Evolutionary conservation across 2,113 vertebrate species (phyloP).

Genomic region (Syrrhaptes paradoxus): DNA sequence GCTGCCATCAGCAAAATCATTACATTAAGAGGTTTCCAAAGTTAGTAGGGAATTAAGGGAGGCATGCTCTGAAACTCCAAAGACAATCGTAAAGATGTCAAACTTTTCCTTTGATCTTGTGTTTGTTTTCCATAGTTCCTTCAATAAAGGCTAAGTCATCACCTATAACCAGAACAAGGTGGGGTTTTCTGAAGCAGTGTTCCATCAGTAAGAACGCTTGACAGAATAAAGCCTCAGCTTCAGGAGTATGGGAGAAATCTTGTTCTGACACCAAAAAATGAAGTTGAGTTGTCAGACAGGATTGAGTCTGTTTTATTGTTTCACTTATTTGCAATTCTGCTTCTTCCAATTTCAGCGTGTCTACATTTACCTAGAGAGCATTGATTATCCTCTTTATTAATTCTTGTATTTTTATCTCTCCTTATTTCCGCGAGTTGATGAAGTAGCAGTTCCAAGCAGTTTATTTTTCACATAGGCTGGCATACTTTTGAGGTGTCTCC

Average conservation of each 20-base stretch:
- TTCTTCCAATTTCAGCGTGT: not conserved
- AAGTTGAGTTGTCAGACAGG: not conserved
- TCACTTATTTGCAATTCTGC: not conserved
- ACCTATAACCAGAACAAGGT: not conserved
- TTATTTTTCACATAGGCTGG: not conserved
- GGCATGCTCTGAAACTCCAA: not conserved
- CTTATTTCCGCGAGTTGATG: not conserved
- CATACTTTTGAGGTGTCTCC: not conserved
- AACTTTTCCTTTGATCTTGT: conserved; percentile 41
- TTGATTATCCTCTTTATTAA: not conserved
- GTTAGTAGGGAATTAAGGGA: conserved; percentile 19
- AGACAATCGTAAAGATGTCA: not conserved
- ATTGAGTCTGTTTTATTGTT: not conserved
- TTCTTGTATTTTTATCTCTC: not conserved
- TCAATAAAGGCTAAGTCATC: not conserved
- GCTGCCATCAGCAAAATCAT: conserved; percentile 51
- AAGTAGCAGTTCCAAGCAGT: not conserved
- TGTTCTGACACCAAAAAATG: not conserved
- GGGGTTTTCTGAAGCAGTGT: not conserved
- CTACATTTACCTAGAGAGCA: not conserved
- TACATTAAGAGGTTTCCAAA: conserved; percentile 17
- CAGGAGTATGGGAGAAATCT: not conserved
- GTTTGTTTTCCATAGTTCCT: conserved; percentile 1
- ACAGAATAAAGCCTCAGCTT: not conserved
- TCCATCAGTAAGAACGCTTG: not conserved